These are phyloP conservation scores for Microdon myrmicae DNA, from an alignment of 2,888 invertebrate genomes.

Conservation along the genomic window DNA sequence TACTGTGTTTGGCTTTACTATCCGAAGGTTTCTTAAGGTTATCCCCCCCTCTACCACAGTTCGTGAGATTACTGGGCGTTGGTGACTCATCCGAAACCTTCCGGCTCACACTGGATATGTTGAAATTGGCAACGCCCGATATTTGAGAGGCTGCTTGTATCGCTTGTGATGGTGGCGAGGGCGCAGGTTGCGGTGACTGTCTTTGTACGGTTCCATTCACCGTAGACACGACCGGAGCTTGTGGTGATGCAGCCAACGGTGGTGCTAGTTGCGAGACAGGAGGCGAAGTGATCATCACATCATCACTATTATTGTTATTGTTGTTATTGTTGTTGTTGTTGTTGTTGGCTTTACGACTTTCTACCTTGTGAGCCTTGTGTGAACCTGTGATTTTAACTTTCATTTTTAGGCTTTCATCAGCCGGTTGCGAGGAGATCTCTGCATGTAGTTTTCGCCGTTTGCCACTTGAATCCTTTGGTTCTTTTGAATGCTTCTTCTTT, in stretches of 20 bases:
- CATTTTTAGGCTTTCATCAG: slow-evolving; percentile 69
- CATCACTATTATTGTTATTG: too few relatives aligned
- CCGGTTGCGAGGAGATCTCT: slow-evolving; percentile 67
- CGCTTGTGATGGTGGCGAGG: slow-evolving; percentile 6
- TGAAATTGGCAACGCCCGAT: slow-evolving; percentile 19
- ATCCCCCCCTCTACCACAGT: slow-evolving; percentile 20
- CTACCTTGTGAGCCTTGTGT: slow-evolving; percentile 58
- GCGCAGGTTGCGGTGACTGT: slow-evolving; percentile 18
- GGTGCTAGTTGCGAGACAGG: slow-evolving; percentile 24
- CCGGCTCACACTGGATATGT: slow-evolving; percentile 56
- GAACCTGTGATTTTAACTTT: slow-evolving; percentile 69
- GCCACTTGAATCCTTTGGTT: slow-evolving; percentile 64
- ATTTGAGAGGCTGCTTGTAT: slow-evolving; percentile 1
- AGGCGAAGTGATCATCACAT: slow-evolving; percentile 57
- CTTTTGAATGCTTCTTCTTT: slow-evolving; percentile 72
- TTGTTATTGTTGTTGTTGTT: slow-evolving; percentile 20
- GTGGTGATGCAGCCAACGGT: slow-evolving; percentile 9
- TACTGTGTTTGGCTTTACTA: slow-evolving; percentile 14
- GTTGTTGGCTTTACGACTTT: slow-evolving; percentile 43
- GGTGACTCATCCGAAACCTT: slow-evolving; percentile 58
- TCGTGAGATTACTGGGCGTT: slow-evolving; percentile 57
- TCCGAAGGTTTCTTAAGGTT: slow-evolving; percentile 22
- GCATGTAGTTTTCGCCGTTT: slow-evolving; percentile 71
- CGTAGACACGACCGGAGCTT: slow-evolving; percentile 18
- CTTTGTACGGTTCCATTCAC: slow-evolving; percentile 33